Conservation (phyloP, 64 coral and sea anemone genomes). For the Astreopora myriophthalma region DNA sequence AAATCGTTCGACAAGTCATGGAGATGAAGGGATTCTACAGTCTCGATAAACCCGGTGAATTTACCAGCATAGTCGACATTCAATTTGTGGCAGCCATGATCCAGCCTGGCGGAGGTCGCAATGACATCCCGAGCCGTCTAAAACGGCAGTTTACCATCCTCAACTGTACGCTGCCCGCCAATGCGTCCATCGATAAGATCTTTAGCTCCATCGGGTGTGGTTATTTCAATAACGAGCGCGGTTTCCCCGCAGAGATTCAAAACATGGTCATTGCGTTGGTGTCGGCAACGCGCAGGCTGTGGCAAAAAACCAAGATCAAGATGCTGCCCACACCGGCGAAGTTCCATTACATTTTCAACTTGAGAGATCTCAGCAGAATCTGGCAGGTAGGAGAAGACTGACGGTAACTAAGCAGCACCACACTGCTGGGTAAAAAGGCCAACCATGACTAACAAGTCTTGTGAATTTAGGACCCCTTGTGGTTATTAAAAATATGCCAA, state of each 20-base stretch:
- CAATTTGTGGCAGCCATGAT: conserved; percentile 98
- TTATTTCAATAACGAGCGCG: conserved; percentile 83
- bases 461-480: no score
- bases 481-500: no score
- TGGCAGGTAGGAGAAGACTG: conserved; percentile 81
- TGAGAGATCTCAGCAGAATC: conserved; percentile 96
- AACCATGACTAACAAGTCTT: no score
- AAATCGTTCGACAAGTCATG: conserved; percentile 98
- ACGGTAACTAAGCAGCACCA: no score
- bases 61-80: conserved; percentile 96
- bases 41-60: conserved; percentile 96
- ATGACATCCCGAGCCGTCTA: conserved; percentile 94
- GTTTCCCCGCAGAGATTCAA: conserved; percentile 69
- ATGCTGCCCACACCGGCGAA: conserved; percentile 99
- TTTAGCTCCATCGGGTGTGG: conserved; percentile 90
- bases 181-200: conserved; percentile 98
- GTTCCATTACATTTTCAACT: conserved; percentile 99
- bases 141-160: conserved; percentile 97
- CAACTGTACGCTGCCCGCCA: conserved; percentile 92
- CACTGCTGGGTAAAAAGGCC: no score
- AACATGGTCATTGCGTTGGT: conserved; percentile 71
- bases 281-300: conserved; percentile 74
- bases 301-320: conserved; percentile 96
- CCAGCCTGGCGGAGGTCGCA: conserved; percentile 94
- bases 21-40: conserved; percentile 98